Base-by-base conservation (phyloP, 2,888 invertebrate genomes). In the Perizoma affinitatum region DNA sequence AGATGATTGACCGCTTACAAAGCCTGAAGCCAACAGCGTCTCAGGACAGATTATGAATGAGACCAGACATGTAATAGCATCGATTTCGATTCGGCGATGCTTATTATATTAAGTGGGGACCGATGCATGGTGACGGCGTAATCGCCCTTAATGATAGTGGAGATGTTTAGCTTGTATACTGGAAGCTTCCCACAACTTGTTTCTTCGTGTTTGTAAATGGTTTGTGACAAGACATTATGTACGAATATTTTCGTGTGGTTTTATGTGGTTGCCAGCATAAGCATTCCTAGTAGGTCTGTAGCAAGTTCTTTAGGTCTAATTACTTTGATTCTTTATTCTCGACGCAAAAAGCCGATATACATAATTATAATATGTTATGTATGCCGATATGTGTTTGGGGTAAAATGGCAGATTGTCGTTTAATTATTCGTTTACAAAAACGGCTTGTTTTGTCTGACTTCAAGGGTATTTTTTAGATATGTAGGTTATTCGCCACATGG, bases 101-200 rank as follows among this genome's bases (percentile, higher is more conserved):
- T 90, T 87, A 90, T 92, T 92, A 91, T 88, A 88, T 87, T 91
- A 90, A 91, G 90, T 91, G 90, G 88, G 84, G 87, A 84, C 86
- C 84, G 78, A 88, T 79, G 83, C 81, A 82, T 84, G 88, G 89
- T 90, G 90, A 90, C 88, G 89, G 82, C 78, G 84, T 91, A 91
- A 91, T 90, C 82, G 88, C 70, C 73, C 71, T 73, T 90, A 90
- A 91, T 91, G 83, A 90, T 83, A 86, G 84, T 73, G 72, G 76
- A 75, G 70, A 47, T 64, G 40, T 7, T 66, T 70, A 68, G 67
- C 69, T 70, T 66, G 73, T 64, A 66, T 69, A 71, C 66, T 71
- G 71, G 70, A 61, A 62, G 65, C 63, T 73, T 78, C 80, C 74
- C 76, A 72, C 70, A 70, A 69, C 66, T 62, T 59, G 69, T 65